Evolutionary conservation across 2,888 invertebrate species (phyloP), one percentile per base, ranked within the genome.

Genomic region (Morpho deidamia): DNA sequence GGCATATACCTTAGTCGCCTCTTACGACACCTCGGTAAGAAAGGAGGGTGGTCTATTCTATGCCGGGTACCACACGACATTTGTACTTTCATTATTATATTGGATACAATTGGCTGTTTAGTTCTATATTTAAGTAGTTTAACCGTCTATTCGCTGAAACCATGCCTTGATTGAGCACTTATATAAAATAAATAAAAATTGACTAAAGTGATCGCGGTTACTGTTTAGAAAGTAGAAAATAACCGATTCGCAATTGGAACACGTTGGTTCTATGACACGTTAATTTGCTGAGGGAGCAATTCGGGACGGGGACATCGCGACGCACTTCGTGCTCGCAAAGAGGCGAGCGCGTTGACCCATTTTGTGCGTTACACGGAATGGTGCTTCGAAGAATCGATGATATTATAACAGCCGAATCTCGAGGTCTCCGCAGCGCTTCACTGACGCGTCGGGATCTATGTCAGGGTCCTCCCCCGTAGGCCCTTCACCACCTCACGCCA

Each of bases 391-490:
- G 83, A 85, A 86, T 87, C 87, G 80, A 86, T 87, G 87, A 81
- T 81, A 78, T 76, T 62, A 62, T 65, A 80, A 76, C 78, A 81
- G 72, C 80, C 83, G 78, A 85, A 83, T 83, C 78, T 81, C 80
- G 81, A 82, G 84, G 83, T 77, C 83, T 80, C 76, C 72, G 70
- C 76, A 63, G 74, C 76, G 79, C 74, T 80, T 74, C 78, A 74
- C 81, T 83, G 85, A 87, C 83, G 83, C 78, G 79, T 79, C 76
- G 70, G 79, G 82, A 87, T 87, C 86, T 86, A 82, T 88, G 89
- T 89, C 89, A 88, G 83, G 88, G 89, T 84, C 77, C 81, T 77
- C 79, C 81, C 81, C 80, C 75, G 70, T 71, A 70, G 69, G 75
- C 82, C 84, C 78, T 81, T 69, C 83, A 74, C 83, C 77, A 81